phyloP scores from a whole-genome alignment of 2,797 vertebrate species.

The Tachyglossus aculeatus region DNA sequence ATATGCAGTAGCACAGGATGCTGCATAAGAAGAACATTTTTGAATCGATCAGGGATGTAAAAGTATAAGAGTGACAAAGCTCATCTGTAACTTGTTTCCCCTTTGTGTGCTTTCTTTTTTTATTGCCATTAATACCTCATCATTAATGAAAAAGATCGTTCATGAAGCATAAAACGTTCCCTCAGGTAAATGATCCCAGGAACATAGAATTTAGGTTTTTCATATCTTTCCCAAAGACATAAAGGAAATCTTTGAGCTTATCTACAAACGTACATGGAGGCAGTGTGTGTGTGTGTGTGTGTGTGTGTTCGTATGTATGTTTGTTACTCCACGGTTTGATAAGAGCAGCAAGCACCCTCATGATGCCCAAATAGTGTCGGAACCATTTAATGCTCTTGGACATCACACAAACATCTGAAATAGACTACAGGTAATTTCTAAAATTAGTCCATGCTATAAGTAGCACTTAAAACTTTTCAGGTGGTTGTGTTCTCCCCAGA shows the following conservation, averaged over 20 bases:
- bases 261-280: too few species aligned
- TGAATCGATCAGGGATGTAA: not conserved
- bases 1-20: not conserved
- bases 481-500: not conserved
- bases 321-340: too few species aligned
- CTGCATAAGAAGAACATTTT: not conserved
- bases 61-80: not conserved
- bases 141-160: not conserved
- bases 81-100: not conserved
- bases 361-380: not conserved
- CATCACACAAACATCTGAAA: constrained; percentile 14
- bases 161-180: not conserved
- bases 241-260: not conserved
- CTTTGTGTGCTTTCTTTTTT: not conserved
- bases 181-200: not conserved
- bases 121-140: not conserved
- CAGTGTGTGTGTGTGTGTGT: too few species aligned
- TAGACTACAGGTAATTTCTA: constrained; percentile 18
- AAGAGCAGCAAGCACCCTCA: too few species aligned
- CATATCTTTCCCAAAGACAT: fast-evolving
- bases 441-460: constrained; percentile 15
- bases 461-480: constrained; percentile 43
- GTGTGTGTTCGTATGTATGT: too few species aligned
- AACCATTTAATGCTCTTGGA: constrained; percentile 9
- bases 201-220: not conserved